Evolutionary conservation across 2,888 invertebrate species (phyloP), one percentile per base, ranked within the genome.

Genomic region (Eilema caniola): DNA sequence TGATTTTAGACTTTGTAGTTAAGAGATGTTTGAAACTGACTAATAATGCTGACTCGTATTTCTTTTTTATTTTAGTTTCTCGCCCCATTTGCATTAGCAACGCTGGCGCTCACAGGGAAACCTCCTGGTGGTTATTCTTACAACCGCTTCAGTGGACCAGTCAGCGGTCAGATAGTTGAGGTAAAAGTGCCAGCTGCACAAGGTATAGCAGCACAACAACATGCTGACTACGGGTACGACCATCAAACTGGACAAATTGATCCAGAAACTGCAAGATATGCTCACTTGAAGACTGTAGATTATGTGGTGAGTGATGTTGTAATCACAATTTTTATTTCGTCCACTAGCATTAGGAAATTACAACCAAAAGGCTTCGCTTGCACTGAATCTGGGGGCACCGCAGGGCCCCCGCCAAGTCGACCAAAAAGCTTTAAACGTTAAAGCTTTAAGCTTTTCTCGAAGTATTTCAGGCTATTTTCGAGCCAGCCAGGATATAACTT

Each of bases 61-160:
- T 28, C 59, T 25, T 37, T 37, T 57, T 64, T 71, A 73, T 88
- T 88, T n/a, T 86, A 95, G 95, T 82, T 89, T 31, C 75, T 93
- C 33, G 78, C 86, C 24, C 78, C 92, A 10, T 70, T 93, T 28
- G 84, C 88, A 14, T 69, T 92, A 70, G 87, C 86, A 20, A 80
- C 93, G n/a, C 72, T 85, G 8, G 91, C 82, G 2, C 70, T 89
- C 8, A 80, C 89, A 20, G 89, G 78, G 2, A 91, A 88, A 71
- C 87, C 89, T 33, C 93, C 92, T 2, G 96, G 96, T 47, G 97
- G 97, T 64, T 97, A 96, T 85, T 97, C 97, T 10, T 97, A 96
- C 89, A 96, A 96, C 85, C 96, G 96, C 79, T 97, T 97, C 90
- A 96, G 96, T 86, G 97, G 97, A 12, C 97, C 97, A 25, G 97